Percentiles rank a stretch among this genome's conserved stretches.
Evolutionary conservation across 2,797 vertebrate species (phyloP).

Genomic region (Epinephelus awoara): DNA sequence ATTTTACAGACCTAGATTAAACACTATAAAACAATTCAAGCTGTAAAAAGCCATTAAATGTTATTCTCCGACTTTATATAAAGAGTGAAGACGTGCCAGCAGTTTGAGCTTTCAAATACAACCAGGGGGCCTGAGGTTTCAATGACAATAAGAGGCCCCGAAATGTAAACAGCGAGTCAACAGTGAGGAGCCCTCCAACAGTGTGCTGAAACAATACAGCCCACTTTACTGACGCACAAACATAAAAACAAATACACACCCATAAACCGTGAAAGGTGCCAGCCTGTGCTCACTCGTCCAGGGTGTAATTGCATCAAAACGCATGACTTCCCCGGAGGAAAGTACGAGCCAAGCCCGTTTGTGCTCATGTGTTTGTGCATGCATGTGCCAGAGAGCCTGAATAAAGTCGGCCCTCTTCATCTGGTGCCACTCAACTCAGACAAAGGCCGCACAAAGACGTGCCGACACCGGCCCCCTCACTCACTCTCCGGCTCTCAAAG

Average conservation of each 20-base stretch:
- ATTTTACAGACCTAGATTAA: conserved; percentile 57
- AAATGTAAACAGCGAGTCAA: conserved; percentile 62
- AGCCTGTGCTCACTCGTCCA: conserved; percentile 62
- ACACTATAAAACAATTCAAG: conserved; percentile 53
- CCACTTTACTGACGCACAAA: conserved; percentile 49
- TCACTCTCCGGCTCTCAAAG: conserved; percentile 54
- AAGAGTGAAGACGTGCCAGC: conserved; percentile 26
- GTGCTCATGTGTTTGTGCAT: conserved; percentile 33
- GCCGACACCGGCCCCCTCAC: conserved; percentile 43
- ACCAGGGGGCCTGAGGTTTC: conserved; percentile 18
- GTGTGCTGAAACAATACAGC: conserved; percentile 48
- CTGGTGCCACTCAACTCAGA: conserved; percentile 59
- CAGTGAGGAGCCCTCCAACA: conserved; percentile 37
- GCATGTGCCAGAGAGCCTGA: conserved; percentile 36
- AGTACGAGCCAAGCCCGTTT: conserved; percentile 29
- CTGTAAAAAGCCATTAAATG: conserved; percentile 39
- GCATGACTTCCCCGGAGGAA: conserved; percentile 64
- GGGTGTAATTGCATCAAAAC: conserved; percentile 63
- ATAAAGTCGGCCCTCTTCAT: conserved; percentile 62
- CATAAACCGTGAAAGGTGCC: conserved; percentile 62
- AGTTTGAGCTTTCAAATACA: conserved; percentile 52
- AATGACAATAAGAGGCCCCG: conserved; percentile 35
- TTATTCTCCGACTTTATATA: conserved; percentile 17
- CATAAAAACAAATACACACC: conserved; percentile 58
- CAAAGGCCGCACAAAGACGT: conserved; percentile 70